A percentile compares a stretch with the other conserved stretches of the same genome.
Evolutionary conservation across 2,888 invertebrate species (phyloP).

Genomic region (Patella pellucida): DNA sequence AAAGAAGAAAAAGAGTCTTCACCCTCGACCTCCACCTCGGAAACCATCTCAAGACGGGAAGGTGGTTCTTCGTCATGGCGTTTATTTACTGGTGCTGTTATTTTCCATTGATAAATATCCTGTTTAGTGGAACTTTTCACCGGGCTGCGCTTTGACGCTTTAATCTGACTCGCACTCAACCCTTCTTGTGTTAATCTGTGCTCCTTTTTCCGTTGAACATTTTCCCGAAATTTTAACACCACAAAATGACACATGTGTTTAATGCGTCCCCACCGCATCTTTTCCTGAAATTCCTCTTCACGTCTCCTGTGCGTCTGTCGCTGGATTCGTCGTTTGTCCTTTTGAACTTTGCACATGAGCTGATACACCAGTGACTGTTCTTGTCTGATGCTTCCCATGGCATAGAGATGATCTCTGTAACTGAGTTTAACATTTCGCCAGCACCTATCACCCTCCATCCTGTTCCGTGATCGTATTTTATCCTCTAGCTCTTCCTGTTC

Average conservation of each 20-base stretch:
- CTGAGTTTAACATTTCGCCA: conserved; percentile 16
- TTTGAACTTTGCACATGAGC: conserved; percentile 19
- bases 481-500: not conserved
- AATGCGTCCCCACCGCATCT: conserved; percentile 14
- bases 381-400: conserved; percentile 15
- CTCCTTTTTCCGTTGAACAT: conserved; percentile 20
- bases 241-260: conserved; percentile 13
- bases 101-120: too few relatives aligned
- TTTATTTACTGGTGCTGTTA: too few relatives aligned
- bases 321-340: conserved; percentile 22
- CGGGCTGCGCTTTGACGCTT: too few relatives aligned
- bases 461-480: conserved; percentile 17
- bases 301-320: conserved; percentile 21
- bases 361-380: conserved; percentile 19
- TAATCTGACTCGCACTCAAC: too few relatives aligned
- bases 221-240: conserved; percentile 24
- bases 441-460: not conserved
- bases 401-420: conserved; percentile 24
- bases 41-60: too few relatives aligned
- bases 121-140: too few relatives aligned
- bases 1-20: not conserved
- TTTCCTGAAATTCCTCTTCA: conserved; percentile 19
- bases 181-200: not conserved
- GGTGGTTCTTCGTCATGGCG: too few relatives aligned
- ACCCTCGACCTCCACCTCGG: not conserved